Conservation (phyloP, 2,888 invertebrate species). For the Macaria liturata region DNA sequence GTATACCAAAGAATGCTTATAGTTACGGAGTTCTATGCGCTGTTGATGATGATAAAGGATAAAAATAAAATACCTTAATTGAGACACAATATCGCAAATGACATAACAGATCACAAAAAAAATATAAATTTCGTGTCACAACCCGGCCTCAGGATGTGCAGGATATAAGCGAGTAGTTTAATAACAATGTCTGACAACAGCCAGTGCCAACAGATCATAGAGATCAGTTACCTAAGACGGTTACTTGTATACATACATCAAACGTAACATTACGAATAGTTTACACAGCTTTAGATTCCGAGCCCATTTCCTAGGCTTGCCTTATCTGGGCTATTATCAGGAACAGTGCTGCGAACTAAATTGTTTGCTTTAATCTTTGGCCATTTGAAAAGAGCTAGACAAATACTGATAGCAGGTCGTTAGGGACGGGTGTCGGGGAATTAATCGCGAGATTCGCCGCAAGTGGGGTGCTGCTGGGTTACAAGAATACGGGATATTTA, state of each 20-base stretch:
- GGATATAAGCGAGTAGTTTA: no score
- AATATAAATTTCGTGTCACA: no score
- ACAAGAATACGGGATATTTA: not conserved
- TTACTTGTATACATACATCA: not conserved
- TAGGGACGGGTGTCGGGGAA: slow-evolving; percentile 37
- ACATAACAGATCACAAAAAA: no score
- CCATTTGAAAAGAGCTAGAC: slow-evolving; percentile 32
- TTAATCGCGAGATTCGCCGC: slow-evolving; percentile 37
- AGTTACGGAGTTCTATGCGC: no score
- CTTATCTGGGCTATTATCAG: slow-evolving; percentile 9
- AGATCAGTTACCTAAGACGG: no score
- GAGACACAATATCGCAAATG: no score
- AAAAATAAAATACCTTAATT: no score
- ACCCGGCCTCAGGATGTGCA: no score
- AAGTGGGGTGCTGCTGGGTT: slow-evolving; percentile 19
- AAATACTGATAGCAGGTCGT: slow-evolving; percentile 42
- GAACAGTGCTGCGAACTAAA: slow-evolving; percentile 17
- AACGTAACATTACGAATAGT: slow-evolving; percentile 9
- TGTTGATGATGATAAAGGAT: no score
- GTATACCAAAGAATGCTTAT: no score
- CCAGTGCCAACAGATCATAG: not conserved
- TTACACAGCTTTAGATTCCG: slow-evolving; percentile 17
- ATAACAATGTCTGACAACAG: not conserved
- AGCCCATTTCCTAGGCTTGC: slow-evolving; percentile 15
- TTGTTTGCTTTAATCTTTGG: slow-evolving; percentile 22